A percentile compares a stretch with the other conserved stretches of the same genome.
phyloP scores from a whole-genome alignment of 1,140 invertebrate species.

The Halesus radiatus region DNA sequence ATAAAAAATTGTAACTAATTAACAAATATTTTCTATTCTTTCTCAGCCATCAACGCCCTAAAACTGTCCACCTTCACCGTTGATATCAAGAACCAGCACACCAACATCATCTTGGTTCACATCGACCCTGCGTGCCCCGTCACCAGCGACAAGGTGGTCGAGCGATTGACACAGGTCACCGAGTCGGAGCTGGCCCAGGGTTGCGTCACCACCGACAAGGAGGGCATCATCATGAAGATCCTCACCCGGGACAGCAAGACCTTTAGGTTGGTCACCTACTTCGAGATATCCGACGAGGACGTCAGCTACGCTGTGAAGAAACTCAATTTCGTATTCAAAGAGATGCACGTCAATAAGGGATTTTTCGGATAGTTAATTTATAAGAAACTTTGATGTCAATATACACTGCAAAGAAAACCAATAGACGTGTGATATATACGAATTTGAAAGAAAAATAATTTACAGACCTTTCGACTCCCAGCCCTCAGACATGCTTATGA shows the following conservation, averaged over 20 bases:
- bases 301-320: conserved; percentile 76
- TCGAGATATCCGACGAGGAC: conserved; percentile 76
- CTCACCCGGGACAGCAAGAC: conserved; percentile 69
- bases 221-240: conserved; percentile 71
- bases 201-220: conserved; percentile 64
- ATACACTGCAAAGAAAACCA: no score
- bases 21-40: not conserved
- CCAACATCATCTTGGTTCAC: conserved; percentile 84
- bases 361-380: conserved; percentile 26
- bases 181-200: conserved; percentile 71
- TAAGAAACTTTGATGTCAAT: no score
- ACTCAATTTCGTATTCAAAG: conserved; percentile 73
- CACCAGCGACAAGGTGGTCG: conserved; percentile 71
- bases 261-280: conserved; percentile 78
- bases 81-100: conserved; percentile 77
- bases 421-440: no score
- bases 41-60: conserved; percentile 74
- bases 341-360: conserved; percentile 64
- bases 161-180: conserved; percentile 71
- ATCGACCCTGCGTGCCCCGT: conserved; percentile 68
- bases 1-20: no score
- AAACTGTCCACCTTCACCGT: conserved; percentile 73
- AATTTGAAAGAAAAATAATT: not conserved
- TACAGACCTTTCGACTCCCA: no score
- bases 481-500: no score